Evolutionary conservation across 2,113 vertebrate species (phyloP).

Genomic region (Aleadryas rufinucha): DNA sequence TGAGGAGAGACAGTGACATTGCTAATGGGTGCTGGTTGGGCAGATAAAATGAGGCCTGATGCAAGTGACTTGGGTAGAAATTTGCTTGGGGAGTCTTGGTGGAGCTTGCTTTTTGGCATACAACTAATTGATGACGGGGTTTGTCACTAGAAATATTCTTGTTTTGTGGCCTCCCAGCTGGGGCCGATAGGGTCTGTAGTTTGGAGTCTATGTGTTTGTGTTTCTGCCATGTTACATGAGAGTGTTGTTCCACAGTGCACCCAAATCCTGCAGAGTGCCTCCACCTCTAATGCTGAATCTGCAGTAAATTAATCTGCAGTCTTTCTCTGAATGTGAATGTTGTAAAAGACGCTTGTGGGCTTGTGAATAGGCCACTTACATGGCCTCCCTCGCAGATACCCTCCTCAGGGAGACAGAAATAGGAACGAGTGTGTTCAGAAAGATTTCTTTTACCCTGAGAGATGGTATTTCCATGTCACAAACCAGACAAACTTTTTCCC

Average conservation of each 20-base stretch:
- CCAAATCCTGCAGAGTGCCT: neutral
- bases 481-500: neutral
- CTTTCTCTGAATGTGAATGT: neutral
- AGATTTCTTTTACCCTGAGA: neutral
- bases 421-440: neutral
- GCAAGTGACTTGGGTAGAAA: neutral
- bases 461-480: neutral
- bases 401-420: neutral
- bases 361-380: neutral
- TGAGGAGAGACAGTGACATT: neutral
- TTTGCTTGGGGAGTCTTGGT: rapidly evolving
- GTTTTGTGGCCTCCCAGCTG: neutral
- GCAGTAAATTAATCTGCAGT: neutral
- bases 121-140: neutral
- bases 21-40: neutral
- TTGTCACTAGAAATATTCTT: neutral
- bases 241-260: neutral
- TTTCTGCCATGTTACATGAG: neutral
- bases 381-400: neutral
- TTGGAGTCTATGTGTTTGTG: neutral
- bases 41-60: neutral
- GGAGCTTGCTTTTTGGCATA: neutral
- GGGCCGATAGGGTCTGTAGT: rapidly evolving
- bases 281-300: neutral
- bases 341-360: neutral